A percentile compares a stretch with the other conserved stretches of the same genome.
phyloP scores from a whole-genome alignment of 2,797 vertebrate species.

The Spinus pinus region DNA sequence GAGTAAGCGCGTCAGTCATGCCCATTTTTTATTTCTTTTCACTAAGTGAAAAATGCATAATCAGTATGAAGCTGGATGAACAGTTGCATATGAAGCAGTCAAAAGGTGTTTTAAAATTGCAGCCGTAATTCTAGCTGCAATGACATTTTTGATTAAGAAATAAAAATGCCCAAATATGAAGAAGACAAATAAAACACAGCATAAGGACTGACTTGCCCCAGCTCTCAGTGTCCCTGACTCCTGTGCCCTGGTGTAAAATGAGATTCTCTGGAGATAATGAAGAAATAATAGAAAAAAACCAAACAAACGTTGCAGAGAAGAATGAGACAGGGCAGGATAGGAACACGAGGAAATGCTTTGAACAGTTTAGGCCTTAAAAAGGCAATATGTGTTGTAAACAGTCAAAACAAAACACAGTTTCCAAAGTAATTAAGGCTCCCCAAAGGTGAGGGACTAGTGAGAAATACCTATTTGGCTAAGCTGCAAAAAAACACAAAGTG shows the following conservation, averaged over 20 bases:
- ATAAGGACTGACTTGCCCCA: neutral
- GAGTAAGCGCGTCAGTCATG: neutral
- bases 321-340: neutral
- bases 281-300: neutral
- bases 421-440: conserved; percentile 60
- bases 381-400: neutral
- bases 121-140: neutral
- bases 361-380: conserved; percentile 26
- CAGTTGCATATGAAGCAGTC: neutral
- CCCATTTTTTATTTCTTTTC: conserved; percentile 6
- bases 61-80: conserved; percentile 26
- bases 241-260: neutral
- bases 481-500: conserved; percentile 42
- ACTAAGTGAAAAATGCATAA: conserved; percentile 8
- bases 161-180: conserved; percentile 21
- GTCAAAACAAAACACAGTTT: conserved; percentile 44
- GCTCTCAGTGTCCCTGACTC: conserved; percentile 9
- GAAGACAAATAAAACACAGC: conserved; percentile 1
- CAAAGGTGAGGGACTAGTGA: neutral
- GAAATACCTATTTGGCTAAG: conserved; percentile 51
- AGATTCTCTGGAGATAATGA: neutral
- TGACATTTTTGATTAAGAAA: conserved; percentile 35
- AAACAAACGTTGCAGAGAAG: neutral
- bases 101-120: conserved; percentile 12
- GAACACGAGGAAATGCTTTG: neutral